These are phyloP conservation scores for Phortica magna DNA, from an alignment of 2,888 invertebrate species.

Conservation along the genomic window DNA sequence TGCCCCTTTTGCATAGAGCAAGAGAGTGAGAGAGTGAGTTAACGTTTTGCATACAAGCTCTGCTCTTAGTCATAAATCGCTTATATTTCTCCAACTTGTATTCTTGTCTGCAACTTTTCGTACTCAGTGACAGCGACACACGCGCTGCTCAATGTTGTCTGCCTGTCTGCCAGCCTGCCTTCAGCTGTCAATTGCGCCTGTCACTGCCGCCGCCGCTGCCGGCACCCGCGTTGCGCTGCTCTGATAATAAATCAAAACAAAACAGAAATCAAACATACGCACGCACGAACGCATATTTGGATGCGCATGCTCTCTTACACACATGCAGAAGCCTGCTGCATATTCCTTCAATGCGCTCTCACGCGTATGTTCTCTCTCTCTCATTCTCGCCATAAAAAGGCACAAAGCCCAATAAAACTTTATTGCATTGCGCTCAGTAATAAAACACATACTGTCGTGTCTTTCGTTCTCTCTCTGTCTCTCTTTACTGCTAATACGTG, in stretches of 20 bases:
- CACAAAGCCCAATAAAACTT: slow-evolving; percentile 6
- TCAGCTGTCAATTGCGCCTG: not conserved
- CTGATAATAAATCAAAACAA: slow-evolving; percentile 31
- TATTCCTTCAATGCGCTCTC: too few relatives aligned
- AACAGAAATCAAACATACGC: slow-evolving; percentile 16
- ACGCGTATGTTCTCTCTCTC: not conserved
- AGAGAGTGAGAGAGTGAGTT: slow-evolving; percentile 22
- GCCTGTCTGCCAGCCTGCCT: too few relatives aligned
- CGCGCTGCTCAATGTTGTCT: not conserved
- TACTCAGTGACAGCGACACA: not conserved
- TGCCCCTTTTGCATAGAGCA: slow-evolving; percentile 5
- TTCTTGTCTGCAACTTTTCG: not conserved
- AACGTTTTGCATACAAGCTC: slow-evolving; percentile 22
- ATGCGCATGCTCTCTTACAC: not conserved
- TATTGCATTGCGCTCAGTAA: not conserved
- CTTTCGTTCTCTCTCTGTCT: slow-evolving; percentile 25
- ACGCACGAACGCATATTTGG: not conserved
- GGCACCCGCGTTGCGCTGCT: slow-evolving; percentile 1
- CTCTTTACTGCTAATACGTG: slow-evolving; percentile 37
- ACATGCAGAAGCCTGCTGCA: not conserved
- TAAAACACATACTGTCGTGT: not conserved
- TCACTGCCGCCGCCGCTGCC: not conserved
- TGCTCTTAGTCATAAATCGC: too few relatives aligned
- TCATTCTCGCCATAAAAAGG: not conserved
- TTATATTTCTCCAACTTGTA: too few relatives aligned